Conservation (phyloP, 2,113 vertebrate species). For the Forbesichthys papilliferus region DNA sequence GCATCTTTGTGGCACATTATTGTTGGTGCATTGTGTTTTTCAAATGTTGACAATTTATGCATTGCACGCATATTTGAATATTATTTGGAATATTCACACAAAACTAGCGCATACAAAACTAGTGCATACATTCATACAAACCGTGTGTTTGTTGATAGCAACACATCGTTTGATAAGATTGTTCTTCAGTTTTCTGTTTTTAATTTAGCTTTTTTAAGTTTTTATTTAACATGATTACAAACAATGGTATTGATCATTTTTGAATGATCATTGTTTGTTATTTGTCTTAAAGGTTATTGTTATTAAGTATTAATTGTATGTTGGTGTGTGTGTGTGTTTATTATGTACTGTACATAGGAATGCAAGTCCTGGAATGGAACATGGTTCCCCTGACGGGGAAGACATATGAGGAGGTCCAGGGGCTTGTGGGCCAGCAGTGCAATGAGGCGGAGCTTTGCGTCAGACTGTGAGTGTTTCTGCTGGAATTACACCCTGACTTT, state of each 20-base stretch:
- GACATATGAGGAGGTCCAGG: slow-evolving; percentile 97
- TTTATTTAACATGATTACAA: slow-evolving; percentile 5
- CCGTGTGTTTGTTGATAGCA: background rate
- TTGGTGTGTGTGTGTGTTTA: slow-evolving; percentile 5
- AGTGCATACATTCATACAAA: background rate
- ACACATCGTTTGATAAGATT: slow-evolving; percentile 4
- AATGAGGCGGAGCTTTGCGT: slow-evolving; percentile 97
- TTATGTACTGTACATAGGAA: slow-evolving; percentile 75
- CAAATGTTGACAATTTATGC: slow-evolving; percentile 13
- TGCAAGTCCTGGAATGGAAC: slow-evolving; percentile 99
- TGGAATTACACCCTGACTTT: background rate
- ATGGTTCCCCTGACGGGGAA: slow-evolving; percentile 88
- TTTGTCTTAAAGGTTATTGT: background rate
- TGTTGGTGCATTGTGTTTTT: slow-evolving; percentile 19
- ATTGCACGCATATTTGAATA: slow-evolving; percentile 4
- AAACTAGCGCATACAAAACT: background rate
- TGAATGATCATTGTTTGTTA: background rate
- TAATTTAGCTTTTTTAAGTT: background rate
- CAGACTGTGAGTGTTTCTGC: slow-evolving; percentile 92
- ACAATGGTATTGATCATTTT: no score
- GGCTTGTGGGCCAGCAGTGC: slow-evolving; percentile 86
- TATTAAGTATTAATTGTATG: background rate
- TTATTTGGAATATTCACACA: background rate
- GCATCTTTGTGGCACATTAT: slow-evolving; percentile 33
- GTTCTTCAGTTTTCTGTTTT: background rate